phyloP scores from a whole-genome alignment of 2,888 invertebrate species.

The Aradus depressus region DNA sequence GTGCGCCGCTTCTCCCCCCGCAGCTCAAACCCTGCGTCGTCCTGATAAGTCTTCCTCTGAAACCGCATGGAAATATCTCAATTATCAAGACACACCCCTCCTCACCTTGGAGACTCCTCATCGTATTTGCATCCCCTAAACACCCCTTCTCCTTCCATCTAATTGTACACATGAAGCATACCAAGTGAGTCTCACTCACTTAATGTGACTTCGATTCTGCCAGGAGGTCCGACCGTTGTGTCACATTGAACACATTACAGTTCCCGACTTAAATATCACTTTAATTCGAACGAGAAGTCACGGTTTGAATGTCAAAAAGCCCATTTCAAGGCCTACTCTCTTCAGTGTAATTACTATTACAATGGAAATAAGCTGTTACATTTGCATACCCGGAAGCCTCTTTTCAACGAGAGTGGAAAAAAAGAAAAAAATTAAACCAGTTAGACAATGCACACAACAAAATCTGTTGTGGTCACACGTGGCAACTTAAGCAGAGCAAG shows the following conservation, averaged over 20 bases:
- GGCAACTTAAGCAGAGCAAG: too few relatives aligned
- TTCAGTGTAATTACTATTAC: too few relatives aligned
- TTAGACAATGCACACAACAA: too few relatives aligned
- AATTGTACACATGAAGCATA: slow-evolving; percentile 14
- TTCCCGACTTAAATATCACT: slow-evolving; percentile 15
- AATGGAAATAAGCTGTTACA: too few relatives aligned
- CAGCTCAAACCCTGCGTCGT: not conserved
- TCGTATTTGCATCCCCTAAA: slow-evolving; percentile 14
- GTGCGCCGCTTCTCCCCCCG: not conserved
- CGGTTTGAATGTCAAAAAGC: slow-evolving; percentile 9
- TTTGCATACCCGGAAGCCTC: too few relatives aligned
- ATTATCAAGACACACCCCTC: not conserved
- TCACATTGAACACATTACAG: slow-evolving; percentile 15
- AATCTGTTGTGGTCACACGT: too few relatives aligned
- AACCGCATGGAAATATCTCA: slow-evolving; percentile 17
- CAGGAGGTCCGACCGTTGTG: too few relatives aligned
- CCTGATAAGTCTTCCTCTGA: slow-evolving; percentile 11
- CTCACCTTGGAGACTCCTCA: not conserved
- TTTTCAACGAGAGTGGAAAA: too few relatives aligned
- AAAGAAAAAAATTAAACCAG: too few relatives aligned
- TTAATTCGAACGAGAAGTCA: slow-evolving; percentile 3
- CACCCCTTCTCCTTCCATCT: not conserved
- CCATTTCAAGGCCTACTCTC: too few relatives aligned
- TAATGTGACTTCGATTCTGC: too few relatives aligned
- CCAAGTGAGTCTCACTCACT: too few relatives aligned